Evolutionary conservation across 2,797 vertebrate species (phyloP), one percentile per base, ranked within the genome.

Genomic region (Siniperca scherzeri): DNA sequence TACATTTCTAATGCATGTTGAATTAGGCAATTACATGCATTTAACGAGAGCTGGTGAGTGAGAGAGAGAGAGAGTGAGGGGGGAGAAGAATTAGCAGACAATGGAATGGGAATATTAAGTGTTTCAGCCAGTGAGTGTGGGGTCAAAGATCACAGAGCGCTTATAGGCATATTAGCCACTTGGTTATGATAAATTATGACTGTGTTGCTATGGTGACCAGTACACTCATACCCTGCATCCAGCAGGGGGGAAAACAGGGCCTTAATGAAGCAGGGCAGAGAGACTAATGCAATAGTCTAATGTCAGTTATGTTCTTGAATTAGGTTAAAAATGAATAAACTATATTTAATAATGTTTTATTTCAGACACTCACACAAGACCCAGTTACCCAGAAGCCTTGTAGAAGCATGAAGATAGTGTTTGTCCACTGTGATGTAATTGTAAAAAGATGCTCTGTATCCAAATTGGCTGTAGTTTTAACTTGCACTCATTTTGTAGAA

Each of bases 21-120:
- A 93, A 95, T 95, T 94, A 95, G 93, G 90, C 94, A 95, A 94
- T 95, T 94, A 94, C 94, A 95, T 91, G 90, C 82, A 53, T 94
- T 94, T 92, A 95, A 94, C 90, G 65, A 92, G 92, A 91, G 87
- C 88, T 59, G 68, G 87, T 61, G 88, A 89, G 87, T 33, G 84
- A 89, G 87, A 65, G 87, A 48, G 86, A 52, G 84, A 11, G 55
- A 14, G 60, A 5, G 70, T 12, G 17, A 42, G 4, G 46, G 70
- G 80, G 77, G 60, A n/a, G 68, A 56, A 14, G 86, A 86, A 92
- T 88, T 91, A 86, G 76, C 80, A 90, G 90, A 93, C 91, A 93
- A 95, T 92, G 90, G 84, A 91, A 88, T 76, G 84, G 83, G 87
- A 95, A 94, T 94, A 94, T 93, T 93, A 92, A 95, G 91, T 93